Evolutionary conservation across 1,140 invertebrate species (phyloP).

Genomic region (Ridgeia piscesae): DNA sequence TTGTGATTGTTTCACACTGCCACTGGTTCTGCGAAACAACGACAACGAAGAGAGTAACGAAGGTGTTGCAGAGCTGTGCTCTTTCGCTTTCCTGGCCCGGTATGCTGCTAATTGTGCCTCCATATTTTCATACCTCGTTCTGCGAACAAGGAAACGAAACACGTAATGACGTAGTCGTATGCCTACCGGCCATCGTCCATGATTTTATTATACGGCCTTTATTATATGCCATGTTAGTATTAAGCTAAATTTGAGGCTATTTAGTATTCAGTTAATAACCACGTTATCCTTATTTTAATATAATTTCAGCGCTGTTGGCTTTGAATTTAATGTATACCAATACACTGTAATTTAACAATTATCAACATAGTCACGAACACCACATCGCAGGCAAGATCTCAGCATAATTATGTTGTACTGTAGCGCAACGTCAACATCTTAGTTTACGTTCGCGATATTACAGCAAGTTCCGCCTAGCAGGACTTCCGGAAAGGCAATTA

Average conservation of each 20-base stretch:
- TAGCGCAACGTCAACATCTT: neutral
- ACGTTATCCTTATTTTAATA: no score
- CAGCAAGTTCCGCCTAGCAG: neutral
- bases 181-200: no score
- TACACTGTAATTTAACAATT: neutral
- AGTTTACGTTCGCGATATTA: neutral
- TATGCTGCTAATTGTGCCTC: constrained; percentile 10
- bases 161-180: no score
- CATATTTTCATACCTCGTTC: neutral
- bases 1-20: neutral
- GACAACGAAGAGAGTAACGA: neutral
- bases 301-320: neutral
- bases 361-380: neutral
- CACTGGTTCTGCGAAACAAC: constrained; percentile 2
- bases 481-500: neutral
- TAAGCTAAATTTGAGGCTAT: no score
- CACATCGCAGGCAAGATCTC: neutral
- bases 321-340: neutral
- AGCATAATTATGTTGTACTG: neutral
- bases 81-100: neutral
- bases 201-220: no score
- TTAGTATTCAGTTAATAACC: no score
- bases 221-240: no score
- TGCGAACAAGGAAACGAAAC: no score
- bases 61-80: neutral